These are phyloP conservation scores for Leptopilina clavipes DNA, from an alignment of 1,140 invertebrate species.

Conservation along the genomic window DNA sequence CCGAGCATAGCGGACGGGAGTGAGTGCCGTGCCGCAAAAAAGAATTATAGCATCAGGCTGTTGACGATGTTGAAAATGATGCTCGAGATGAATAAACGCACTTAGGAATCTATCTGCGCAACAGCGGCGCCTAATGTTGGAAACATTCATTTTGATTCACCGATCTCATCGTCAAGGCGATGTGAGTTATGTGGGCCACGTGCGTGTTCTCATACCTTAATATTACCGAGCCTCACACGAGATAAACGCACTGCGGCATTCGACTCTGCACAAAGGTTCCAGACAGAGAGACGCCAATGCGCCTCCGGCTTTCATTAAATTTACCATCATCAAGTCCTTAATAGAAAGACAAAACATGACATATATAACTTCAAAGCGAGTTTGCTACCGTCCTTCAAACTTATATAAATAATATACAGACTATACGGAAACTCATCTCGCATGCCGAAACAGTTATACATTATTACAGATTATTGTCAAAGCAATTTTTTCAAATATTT, in stretches of 20 bases:
- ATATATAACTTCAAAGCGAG: neutral
- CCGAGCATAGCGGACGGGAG: neutral
- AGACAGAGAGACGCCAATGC: slow-evolving; percentile 52
- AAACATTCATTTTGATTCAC: slow-evolving; percentile 49
- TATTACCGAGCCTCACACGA: slow-evolving; percentile 55
- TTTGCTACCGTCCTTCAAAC: neutral
- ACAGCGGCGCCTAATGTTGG: slow-evolving; percentile 43
- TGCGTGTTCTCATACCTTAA: slow-evolving; percentile 73
- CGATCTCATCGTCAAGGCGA: slow-evolving; percentile 41
- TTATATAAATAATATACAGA: too few relatives aligned
- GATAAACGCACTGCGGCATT: slow-evolving; percentile 44
- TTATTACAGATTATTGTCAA: neutral
- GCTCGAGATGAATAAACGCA: slow-evolving; percentile 46
- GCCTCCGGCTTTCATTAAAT: slow-evolving; percentile 32
- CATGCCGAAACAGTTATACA: neutral
- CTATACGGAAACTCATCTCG: neutral
- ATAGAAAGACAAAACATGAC: slow-evolving; percentile 12
- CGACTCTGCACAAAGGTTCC: slow-evolving; percentile 39
- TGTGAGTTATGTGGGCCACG: slow-evolving; percentile 70
- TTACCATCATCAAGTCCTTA: slow-evolving; percentile 15
- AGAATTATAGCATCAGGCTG: slow-evolving; percentile 26
- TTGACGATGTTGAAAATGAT: neutral
- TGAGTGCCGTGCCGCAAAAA: slow-evolving; percentile 13
- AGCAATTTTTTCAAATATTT: too few relatives aligned
- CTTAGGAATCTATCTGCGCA: slow-evolving; percentile 51